Base-by-base conservation (phyloP, 2,888 invertebrate species). In the Allolobophora icterica region DNA sequence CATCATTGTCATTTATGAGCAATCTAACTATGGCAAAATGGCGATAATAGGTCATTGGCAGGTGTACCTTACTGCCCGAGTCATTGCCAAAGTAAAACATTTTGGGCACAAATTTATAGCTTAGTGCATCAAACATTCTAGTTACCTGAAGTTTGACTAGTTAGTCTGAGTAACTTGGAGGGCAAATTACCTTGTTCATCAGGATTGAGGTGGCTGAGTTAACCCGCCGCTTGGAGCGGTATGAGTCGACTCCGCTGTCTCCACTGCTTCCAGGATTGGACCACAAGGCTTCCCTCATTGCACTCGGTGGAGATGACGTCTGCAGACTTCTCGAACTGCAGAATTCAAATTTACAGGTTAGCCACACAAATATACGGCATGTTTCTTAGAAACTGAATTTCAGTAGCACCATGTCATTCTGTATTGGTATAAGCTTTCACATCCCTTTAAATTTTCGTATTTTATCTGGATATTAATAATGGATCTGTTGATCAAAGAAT, bases 261-360 rank as follows among this genome's bases (percentile, higher is more conserved):
- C 87, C 87, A 15, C 87, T 87, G 38, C 34, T 87, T 35, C 87
- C 87, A 2, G 87, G 87, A 87, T 35, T 87, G n/a, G 87, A 87
- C 38, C 87, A 87, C 38, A 87, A 87, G 21, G 87, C 34, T 34
- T 87, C 87, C 38, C 87, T 87, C 38, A 38, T 87, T 17, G 87
- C 45, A 19, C 90, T 90, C 33, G 90, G 90, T 5, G 52, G 84
- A 38, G 90, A 90, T 24, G 90, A 90, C 84, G 90, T 84, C 38
- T 84, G 58, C 35, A 71, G 83, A 38, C 84, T 40, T 30, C 38
- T 90, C 35, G 90, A 90, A 40, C 90, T 90, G n/a, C 90, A 90
- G 90, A 90, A 90, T 84, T 38, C 84, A 17, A 90, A 90, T 87
- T 38, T 90, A 40, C 84, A 90, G 90, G 90, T 90, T 24, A 30